Base-by-base conservation (phyloP, 2,113 vertebrate genomes). In the Microcebus jonahi region DNA sequence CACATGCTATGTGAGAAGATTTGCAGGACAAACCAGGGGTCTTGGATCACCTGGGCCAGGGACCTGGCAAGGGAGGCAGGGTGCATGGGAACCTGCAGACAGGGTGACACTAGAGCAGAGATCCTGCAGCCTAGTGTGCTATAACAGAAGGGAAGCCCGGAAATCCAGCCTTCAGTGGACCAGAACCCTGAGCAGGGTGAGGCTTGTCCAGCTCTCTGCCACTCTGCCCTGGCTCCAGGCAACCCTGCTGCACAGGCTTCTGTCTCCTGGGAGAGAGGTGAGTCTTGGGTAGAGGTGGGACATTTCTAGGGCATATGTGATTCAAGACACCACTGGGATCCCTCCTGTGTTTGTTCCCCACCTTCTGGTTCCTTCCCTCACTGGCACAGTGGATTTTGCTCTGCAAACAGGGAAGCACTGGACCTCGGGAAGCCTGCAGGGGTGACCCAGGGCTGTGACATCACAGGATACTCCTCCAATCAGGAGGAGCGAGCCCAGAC, bases 191-290 rank as follows among this genome's bases (percentile, higher is more conserved):
- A 57, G 27, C 4, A n/a, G 9, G 18, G 20, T 48, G 55, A 36
- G 1, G 0, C 6, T 15, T 57, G 48, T 2, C 15, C 36, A 0
- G 55, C 3, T n/a, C 45, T 90, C 1, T 9, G 3, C 2, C 1
- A 25, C 2, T 10, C 4, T 20, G 4, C 61, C 31, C 15, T 65
- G 91, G 61, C 53, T 88, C 25, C 48, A 2, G 45, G 3, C 10
- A 55, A 4, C 25, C 73, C 61, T 88, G 20, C 36, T 79, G 8
- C 1, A 10, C 45, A 20, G 39, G 4, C 8, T 61, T 92, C 6
- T 48, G 36, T 57, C 76, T 89, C 21, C 50, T 94, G 42, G 89
- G 84, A 89, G 8, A 55, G 57, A 70, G 15, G 65, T 75, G 5
- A 25, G 31, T 29, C 8, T 42, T 92, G 23, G 25, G 7, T 8